phyloP scores from a whole-genome alignment of 2,113 vertebrate genomes.

The Scomber scombrus region DNA sequence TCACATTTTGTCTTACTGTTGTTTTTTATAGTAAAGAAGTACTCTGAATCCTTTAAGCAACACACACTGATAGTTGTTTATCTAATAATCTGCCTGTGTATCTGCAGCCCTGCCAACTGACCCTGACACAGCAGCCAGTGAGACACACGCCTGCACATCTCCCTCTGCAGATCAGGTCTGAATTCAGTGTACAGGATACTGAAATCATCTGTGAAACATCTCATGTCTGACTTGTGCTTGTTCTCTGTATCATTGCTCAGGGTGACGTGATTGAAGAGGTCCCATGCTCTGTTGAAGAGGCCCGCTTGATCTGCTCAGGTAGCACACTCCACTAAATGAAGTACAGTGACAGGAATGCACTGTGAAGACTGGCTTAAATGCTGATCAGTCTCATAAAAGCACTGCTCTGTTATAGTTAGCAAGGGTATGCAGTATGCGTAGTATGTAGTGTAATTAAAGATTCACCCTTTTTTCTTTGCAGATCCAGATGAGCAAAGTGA shows the following conservation, averaged over 20 bases:
- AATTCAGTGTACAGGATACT: neutral
- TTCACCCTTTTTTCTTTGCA: neutral
- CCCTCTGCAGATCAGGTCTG: conserved; percentile 18
- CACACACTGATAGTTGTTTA: neutral
- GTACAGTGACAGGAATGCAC: neutral
- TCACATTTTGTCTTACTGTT: neutral
- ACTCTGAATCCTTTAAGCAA: neutral
- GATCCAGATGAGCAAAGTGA: conserved; percentile 13
- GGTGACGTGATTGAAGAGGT: neutral
- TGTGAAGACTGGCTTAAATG: neutral
- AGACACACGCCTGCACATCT: neutral
- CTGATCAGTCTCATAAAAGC: too few relatives aligned
- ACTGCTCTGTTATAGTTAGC: neutral
- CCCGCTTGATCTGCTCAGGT: conserved; percentile 38
- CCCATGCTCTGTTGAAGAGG: neutral
- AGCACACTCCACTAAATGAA: neutral
- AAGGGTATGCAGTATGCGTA: neutral
- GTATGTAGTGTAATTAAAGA: neutral
- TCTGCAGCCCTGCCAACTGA: conserved; percentile 23
- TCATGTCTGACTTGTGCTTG: neutral
- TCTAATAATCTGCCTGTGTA: neutral
- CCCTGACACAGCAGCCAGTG: neutral
- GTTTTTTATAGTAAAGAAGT: too few relatives aligned
- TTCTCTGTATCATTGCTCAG: conserved; percentile 37
- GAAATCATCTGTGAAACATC: neutral